Percentiles rank a stretch among this genome's conserved stretches.
Evolutionary conservation across 2,113 vertebrate genomes (phyloP).

Genomic region (Cepphus grylle): DNA sequence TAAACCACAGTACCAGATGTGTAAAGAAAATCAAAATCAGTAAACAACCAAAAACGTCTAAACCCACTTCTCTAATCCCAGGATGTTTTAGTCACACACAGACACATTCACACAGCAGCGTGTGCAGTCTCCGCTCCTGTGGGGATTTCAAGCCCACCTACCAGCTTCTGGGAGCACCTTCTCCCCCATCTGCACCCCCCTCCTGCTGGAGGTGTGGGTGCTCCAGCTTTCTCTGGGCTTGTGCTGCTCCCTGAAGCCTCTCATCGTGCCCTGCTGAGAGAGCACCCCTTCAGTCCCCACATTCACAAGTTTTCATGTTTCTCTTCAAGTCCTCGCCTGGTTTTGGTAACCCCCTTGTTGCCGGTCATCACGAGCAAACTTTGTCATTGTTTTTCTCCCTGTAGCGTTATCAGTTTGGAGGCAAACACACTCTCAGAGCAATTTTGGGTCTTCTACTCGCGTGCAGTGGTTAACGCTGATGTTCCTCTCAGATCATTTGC

Average conservation of each 20-base stretch:
- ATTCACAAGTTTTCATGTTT: background rate
- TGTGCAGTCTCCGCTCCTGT: background rate
- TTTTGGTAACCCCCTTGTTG: background rate
- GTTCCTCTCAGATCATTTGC: background rate
- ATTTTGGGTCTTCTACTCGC: background rate
- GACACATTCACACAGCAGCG: rapidly evolving
- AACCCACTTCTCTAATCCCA: background rate
- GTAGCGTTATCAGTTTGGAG: background rate
- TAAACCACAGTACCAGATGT: too few species aligned
- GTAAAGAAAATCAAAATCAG: background rate
- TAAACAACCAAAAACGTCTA: background rate
- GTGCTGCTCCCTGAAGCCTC: background rate
- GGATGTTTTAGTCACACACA: background rate
- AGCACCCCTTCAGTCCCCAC: too few species aligned
- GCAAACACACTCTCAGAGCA: background rate
- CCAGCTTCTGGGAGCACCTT: background rate
- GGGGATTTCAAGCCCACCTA: background rate
- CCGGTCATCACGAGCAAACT: background rate
- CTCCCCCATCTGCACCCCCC: too few species aligned
- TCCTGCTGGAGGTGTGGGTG: background rate
- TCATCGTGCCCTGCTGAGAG: background rate
- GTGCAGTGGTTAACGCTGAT: background rate
- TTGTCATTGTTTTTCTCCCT: background rate
- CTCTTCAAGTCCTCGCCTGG: background rate
- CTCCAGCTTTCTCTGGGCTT: background rate